Percentiles rank a stretch among this genome's conserved stretches.
phyloP scores from a whole-genome alignment of 1,140 invertebrate species.

The Sminthurides bifidus region DNA sequence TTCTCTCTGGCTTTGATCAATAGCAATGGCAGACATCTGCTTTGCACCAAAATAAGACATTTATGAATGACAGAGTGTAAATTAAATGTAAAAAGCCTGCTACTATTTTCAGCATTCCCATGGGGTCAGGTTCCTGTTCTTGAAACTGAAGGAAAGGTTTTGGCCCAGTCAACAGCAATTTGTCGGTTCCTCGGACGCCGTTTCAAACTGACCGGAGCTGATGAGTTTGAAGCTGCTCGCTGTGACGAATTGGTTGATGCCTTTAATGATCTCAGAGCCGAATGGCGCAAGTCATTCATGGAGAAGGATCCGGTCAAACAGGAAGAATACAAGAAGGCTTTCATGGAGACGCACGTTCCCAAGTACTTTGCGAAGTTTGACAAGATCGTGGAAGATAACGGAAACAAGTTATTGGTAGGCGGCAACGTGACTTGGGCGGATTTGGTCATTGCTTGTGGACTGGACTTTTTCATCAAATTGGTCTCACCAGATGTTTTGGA shows the following conservation, averaged over 20 bases:
- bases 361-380: conserved; percentile 15
- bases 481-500: conserved; percentile 43
- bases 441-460: not conserved
- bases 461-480: not conserved
- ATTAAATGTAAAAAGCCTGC: not conserved
- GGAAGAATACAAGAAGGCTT: conserved; percentile 2
- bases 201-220: conserved; percentile 46
- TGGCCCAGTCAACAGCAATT: conserved; percentile 52
- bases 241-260: conserved; percentile 50
- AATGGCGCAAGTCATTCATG: conserved; percentile 4
- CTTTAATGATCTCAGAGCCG: conserved; percentile 38
- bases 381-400: conserved; percentile 7
- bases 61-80: not conserved
- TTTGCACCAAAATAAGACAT: not conserved
- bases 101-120: conserved; percentile 38
- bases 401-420: conserved; percentile 5
- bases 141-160: conserved; percentile 50
- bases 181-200: conserved; percentile 50
- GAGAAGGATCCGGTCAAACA: not conserved
- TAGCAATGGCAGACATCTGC: not conserved
- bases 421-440: conserved; percentile 16
- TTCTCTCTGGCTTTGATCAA: not conserved
- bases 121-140: conserved; percentile 56
- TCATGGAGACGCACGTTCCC: not conserved
- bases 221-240: conserved; percentile 50